These are phyloP conservation scores for Coregonus ussuriensis DNA, from an alignment of 2,797 vertebrate genomes.

Conservation along the genomic window DNA sequence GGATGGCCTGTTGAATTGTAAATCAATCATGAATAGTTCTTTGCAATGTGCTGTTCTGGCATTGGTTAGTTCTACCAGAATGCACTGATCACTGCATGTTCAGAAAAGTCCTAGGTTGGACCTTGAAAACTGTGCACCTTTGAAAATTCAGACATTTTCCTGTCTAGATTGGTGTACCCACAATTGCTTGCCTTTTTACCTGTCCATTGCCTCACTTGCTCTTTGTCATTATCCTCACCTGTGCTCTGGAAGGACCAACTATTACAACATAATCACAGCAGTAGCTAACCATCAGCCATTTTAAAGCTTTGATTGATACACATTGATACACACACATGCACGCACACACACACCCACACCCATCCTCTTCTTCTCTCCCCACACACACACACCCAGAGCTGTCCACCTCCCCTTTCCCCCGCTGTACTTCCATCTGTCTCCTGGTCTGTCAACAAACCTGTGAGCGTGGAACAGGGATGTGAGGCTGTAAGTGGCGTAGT, in stretches of 20 bases:
- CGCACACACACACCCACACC: not conserved
- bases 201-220: no score
- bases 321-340: not conserved
- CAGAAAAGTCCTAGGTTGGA: not conserved
- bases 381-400: not conserved
- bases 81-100: not conserved
- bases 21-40: not conserved
- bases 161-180: no score
- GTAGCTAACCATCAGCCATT: no score
- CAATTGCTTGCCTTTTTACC: no score
- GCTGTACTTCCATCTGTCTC: constrained; percentile 31
- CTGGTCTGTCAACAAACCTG: constrained; percentile 40
- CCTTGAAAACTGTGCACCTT: not conserved
- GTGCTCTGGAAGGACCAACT: no score
- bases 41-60: not conserved
- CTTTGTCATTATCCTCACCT: no score
- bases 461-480: constrained; percentile 35
- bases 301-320: not conserved
- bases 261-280: no score
- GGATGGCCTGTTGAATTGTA: not conserved
- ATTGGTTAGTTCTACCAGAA: not conserved
- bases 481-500: constrained; percentile 42
- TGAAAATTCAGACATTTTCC: not conserved
- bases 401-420: constrained; percentile 29
- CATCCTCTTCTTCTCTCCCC: constrained; percentile 11